Evolutionary conservation across 2,797 vertebrate genomes (phyloP), one percentile per base, ranked within the genome.

Genomic region (Kryptopterus vitreolus): DNA sequence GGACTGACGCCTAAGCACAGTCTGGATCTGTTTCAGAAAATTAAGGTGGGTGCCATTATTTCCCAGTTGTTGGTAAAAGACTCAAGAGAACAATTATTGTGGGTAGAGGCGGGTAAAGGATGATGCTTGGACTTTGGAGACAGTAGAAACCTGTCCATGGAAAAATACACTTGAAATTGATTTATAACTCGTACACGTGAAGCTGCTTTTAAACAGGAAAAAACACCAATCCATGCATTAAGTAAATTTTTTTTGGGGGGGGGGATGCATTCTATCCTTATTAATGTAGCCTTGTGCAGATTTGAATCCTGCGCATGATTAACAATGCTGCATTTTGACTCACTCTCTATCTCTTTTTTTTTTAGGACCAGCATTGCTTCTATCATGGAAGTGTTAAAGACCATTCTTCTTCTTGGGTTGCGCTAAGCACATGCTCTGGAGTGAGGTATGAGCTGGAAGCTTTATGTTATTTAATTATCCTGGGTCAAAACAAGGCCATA

Each of bases 331-430:
- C 85, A 48, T 26, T 26, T 24, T 70, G 50, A 70, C 46, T 68
- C 35, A 68, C 38, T 57, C 53, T 55, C 65, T 73, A 43, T 77
- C 57, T 70, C 50, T 59, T 52, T 71, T 6, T 84, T 68, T 22
- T 78, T 11, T 82, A 95, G 94, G 90, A 92, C 85, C 94, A 93
- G 83, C 94, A 94, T 87, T 95, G 94, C 86, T 95, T 94, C 88
- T 95, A 95, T 88, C 94, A 95, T 2, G 94, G 94, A 73, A 87
- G 73, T 79, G 92, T 94, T 3, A 87, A 82, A 78, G 92, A 89
- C 85, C 90, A 93, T 82, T 82, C 86, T 11, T 89, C 91, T 74
- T 95, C 94, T 78, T 93, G 92, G 93, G 91, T 93, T 0, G 94
- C 92, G 79, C 81, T 95, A 87, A 93, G 92, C 89, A 92, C 91